Percentiles rank a stretch among this genome's conserved stretches.
These are phyloP conservation scores for Amazona vittata DNA, from an alignment of 2,113 vertebrate species.

Conservation along the genomic window DNA sequence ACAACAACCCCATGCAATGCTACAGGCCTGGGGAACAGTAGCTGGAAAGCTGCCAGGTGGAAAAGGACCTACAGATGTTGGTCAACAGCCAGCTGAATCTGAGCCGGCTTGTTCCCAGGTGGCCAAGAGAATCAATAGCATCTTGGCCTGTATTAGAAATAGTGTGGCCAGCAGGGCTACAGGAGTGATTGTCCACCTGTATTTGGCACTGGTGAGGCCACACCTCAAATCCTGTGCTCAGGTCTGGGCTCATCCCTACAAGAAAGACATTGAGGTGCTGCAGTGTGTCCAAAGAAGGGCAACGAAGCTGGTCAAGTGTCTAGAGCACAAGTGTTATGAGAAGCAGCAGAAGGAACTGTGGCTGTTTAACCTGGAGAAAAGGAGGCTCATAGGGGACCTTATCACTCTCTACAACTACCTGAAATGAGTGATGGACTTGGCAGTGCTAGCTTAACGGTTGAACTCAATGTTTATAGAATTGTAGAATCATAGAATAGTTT, in stretches of 20 bases:
- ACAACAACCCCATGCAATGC: not conserved
- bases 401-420: not conserved
- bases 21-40: not conserved
- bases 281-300: not conserved
- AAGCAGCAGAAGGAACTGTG: not conserved
- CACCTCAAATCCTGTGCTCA: not conserved
- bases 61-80: not conserved
- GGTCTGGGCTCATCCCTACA: not conserved
- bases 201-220: not conserved
- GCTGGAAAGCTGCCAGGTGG: not conserved
- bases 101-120: not conserved
- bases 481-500: not conserved
- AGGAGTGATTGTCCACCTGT: not conserved
- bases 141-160: not conserved
- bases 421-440: not conserved
- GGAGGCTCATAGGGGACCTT: not conserved
- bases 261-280: not conserved
- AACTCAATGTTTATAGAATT: not conserved
- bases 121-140: not conserved
- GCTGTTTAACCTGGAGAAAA: not conserved
- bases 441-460: not conserved
- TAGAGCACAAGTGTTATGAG: not conserved
- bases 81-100: not conserved
- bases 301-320: fast-evolving
- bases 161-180: not conserved